Conservation (phyloP, 53 echinoderm and acorn worm species). For the Paelopatides confundens region DNA sequence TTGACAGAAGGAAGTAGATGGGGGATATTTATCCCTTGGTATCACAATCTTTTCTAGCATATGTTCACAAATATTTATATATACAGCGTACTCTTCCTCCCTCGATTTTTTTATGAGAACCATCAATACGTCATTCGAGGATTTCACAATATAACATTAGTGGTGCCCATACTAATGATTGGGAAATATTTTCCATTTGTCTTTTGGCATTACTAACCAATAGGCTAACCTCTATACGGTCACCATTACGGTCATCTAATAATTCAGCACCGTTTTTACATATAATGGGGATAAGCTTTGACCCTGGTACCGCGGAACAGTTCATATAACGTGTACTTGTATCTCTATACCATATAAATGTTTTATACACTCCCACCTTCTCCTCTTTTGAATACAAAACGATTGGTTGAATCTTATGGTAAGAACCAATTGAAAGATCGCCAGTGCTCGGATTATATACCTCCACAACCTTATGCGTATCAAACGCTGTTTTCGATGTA, state of each 20-base stretch:
- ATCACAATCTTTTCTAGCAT: background rate
- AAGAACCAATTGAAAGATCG: background rate
- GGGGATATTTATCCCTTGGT: background rate
- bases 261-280: background rate
- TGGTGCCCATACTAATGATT: background rate
- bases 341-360: background rate
- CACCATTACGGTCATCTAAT: background rate
- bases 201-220: background rate
- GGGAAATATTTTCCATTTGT: background rate
- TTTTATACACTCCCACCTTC: no score
- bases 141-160: background rate
- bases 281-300: background rate
- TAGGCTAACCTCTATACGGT: background rate
- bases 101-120: background rate
- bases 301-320: slow-evolving; percentile 27
- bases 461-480: background rate
- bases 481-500: background rate
- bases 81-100: background rate
- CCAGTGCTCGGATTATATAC: background rate
- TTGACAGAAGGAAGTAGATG: background rate
- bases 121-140: background rate
- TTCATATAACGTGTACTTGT: background rate
- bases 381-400: background rate
- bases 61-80: background rate
- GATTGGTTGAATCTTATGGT: background rate